phyloP scores from a whole-genome alignment of 1,140 invertebrate species.

The Ectropis grisescens region DNA sequence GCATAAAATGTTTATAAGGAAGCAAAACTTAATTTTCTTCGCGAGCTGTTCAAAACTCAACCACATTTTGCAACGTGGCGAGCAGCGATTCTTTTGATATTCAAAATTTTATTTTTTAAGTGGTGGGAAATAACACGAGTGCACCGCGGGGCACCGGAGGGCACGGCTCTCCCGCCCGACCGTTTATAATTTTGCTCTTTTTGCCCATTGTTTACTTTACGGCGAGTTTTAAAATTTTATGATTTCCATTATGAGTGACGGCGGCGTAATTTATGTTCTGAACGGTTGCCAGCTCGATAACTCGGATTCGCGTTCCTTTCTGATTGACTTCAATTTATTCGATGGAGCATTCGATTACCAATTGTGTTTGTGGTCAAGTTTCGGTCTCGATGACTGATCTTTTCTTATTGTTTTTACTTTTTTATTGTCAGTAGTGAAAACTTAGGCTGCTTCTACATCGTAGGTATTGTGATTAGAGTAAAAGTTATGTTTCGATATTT shows the following conservation, averaged over 20 bases:
- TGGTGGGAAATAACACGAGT: constrained; percentile 22
- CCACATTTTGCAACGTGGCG: constrained; percentile 4
- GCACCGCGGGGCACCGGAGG: constrained; percentile 29
- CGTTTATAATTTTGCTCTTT: constrained; percentile 39
- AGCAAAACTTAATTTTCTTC: no score
- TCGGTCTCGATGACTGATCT: no score
- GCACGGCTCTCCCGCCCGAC: constrained; percentile 21
- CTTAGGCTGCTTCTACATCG: no score
- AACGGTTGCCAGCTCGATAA: constrained; percentile 60
- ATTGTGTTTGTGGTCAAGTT: no score
- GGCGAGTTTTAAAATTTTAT: constrained; percentile 58
- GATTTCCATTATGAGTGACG: constrained; percentile 52
- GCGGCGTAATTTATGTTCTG: constrained; percentile 46
- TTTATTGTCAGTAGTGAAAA: no score
- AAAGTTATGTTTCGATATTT: no score
- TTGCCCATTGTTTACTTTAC: constrained; percentile 65
- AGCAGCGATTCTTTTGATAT: constrained; percentile 15
- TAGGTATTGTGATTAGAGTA: no score
- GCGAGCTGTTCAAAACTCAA: constrained; percentile 2
- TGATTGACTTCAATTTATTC: constrained; percentile 44
- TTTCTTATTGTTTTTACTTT: no score
- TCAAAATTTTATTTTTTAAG: constrained; percentile 24
- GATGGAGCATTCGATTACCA: constrained; percentile 30
- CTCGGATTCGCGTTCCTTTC: constrained; percentile 35
- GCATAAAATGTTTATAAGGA: no score